Conservation (phyloP, 2,888 invertebrate genomes). For the Drosophila niveifrons region DNA sequence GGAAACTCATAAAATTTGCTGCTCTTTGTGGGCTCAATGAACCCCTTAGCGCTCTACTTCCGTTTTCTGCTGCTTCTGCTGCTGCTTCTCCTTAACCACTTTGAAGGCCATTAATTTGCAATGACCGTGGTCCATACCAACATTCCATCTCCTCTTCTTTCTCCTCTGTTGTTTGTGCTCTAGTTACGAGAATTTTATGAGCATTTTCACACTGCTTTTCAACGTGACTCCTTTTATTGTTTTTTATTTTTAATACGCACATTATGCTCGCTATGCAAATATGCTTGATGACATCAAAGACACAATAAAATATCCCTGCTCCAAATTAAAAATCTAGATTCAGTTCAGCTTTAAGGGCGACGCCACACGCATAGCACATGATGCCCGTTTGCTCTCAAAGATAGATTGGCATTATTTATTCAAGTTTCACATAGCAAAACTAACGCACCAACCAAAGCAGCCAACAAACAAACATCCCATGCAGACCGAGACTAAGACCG, state of each 20-base stretch:
- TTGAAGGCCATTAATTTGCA: constrained; percentile 78
- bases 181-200: constrained; percentile 25
- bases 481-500: background rate
- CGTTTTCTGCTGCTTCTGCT: constrained; percentile 20
- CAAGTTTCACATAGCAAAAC: constrained; percentile 54
- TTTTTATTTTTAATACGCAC: constrained; percentile 29
- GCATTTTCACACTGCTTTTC: constrained; percentile 42
- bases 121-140: constrained; percentile 55
- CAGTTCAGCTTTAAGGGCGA: constrained; percentile 33
- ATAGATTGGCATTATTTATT: constrained; percentile 78
- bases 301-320: constrained; percentile 27
- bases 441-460: constrained; percentile 16
- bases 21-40: constrained; percentile 71
- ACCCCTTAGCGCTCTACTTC: constrained; percentile 40
- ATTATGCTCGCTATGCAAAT: constrained; percentile 33
- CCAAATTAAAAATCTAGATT: constrained; percentile 30
- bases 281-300: constrained; percentile 30
- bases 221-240: constrained; percentile 38
- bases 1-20: constrained; percentile 77
- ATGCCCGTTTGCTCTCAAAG: constrained; percentile 63
- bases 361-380: constrained; percentile 29
- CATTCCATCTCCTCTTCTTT: background rate
- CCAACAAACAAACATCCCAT: constrained; percentile 7
- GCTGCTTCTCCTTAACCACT: constrained; percentile 58
- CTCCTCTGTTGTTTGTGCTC: background rate